A percentile compares a stretch with the other conserved stretches of the same genome.
phyloP scores from a whole-genome alignment of 2,113 vertebrate species.

The Ochotona curzoniae region DNA sequence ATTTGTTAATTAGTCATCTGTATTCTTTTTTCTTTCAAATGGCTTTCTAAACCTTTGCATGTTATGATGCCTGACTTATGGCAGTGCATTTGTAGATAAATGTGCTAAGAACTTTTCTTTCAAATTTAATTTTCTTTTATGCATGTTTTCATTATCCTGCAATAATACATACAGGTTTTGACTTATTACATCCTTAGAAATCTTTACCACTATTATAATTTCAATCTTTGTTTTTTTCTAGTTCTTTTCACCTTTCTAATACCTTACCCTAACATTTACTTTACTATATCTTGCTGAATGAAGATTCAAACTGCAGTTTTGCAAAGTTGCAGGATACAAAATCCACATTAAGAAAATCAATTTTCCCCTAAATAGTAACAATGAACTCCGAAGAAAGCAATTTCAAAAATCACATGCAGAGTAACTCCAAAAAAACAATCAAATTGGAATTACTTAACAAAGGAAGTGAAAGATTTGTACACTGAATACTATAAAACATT shows the following conservation, averaged over 20 bases:
- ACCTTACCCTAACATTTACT: background rate
- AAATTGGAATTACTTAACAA: background rate
- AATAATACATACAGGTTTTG: background rate
- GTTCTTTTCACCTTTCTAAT: background rate
- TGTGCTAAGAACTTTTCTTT: background rate
- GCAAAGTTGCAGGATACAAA: background rate
- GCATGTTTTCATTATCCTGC: background rate
- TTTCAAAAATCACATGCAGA: background rate
- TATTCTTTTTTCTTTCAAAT: background rate
- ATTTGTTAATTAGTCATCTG: conserved; percentile 6
- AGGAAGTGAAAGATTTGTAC: background rate
- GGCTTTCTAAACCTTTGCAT: conserved; percentile 16
- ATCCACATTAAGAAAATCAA: background rate
- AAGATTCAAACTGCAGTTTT: background rate
- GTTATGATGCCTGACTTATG: background rate
- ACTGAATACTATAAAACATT: background rate
- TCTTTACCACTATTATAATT: background rate
- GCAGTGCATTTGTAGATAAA: background rate
- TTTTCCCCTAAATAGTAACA: background rate
- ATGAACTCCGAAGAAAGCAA: background rate
- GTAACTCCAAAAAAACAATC: background rate
- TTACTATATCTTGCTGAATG: background rate
- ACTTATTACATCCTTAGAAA: background rate
- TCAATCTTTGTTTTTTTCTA: background rate
- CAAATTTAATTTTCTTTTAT: background rate